Evolutionary conservation across 2,797 vertebrate genomes (phyloP).

Genomic region (Parauchenoglanis punctatus): DNA sequence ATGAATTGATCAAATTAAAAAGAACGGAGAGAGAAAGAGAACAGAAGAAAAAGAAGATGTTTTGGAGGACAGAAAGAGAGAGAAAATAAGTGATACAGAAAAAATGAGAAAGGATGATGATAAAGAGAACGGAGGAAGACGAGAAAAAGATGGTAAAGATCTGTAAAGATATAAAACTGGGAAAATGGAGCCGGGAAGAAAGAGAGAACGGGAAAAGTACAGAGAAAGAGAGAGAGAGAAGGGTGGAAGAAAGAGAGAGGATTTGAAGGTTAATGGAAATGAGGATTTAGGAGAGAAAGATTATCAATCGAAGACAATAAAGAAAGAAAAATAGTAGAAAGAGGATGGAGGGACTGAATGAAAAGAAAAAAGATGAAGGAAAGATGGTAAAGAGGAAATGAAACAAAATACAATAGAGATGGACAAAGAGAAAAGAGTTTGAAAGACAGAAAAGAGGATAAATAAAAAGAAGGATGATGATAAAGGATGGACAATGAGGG

Average conservation of each 20-base stretch:
- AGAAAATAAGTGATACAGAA: not conserved
- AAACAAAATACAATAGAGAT: not conserved
- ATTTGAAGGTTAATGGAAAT: not conserved
- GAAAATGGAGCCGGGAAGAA: not conserved
- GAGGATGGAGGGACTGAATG: not conserved
- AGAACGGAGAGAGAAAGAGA: not conserved
- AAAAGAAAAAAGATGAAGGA: not conserved
- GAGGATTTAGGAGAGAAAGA: not conserved
- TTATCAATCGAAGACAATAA: not conserved
- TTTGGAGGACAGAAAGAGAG: not conserved
- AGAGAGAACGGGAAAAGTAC: conserved; percentile 32
- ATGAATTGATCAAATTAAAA: not conserved
- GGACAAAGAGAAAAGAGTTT: not conserved
- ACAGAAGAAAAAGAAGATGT: not conserved
- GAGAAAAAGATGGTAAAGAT: not conserved
- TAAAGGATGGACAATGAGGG: too few species aligned
- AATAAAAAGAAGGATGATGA: too few species aligned
- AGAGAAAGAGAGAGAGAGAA: not conserved
- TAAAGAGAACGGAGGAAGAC: not conserved
- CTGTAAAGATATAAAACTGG: conserved; percentile 46
- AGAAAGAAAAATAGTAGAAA: not conserved
- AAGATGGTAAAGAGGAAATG: not conserved
- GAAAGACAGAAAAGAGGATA: not conserved
- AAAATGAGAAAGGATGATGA: not conserved
- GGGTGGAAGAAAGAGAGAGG: too few species aligned